A percentile compares a stretch with the other conserved stretches of the same genome.
phyloP scores from a whole-genome alignment of 2,113 vertebrate species.

The Scomber colias region DNA sequence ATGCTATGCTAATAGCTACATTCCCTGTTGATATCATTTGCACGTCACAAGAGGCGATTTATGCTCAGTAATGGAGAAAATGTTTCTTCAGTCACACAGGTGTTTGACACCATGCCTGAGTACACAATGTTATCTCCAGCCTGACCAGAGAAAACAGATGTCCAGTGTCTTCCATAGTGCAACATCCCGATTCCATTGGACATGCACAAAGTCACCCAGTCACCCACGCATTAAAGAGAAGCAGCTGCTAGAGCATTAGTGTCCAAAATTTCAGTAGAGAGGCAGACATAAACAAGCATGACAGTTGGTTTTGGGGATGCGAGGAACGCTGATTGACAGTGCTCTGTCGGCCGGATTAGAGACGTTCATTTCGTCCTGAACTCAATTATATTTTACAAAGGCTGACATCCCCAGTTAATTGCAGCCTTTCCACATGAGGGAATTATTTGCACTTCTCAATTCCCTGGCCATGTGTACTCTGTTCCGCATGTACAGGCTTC shows the following conservation, averaged over 20 bases:
- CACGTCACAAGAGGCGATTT: conserved; percentile 43
- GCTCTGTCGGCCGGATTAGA: conserved; percentile 85
- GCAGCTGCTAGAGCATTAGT: conserved; percentile 77
- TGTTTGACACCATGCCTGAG: conserved; percentile 66
- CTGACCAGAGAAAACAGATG: conserved; percentile 70
- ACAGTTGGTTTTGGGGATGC: conserved; percentile 79
- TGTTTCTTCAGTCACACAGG: conserved; percentile 59
- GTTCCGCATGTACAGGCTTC: conserved; percentile 81
- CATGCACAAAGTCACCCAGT: conserved; percentile 61
- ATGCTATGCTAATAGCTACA: conserved; percentile 60
- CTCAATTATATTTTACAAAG: conserved; percentile 90
- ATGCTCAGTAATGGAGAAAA: conserved; percentile 59
- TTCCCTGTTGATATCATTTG: conserved; percentile 42
- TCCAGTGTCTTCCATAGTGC: conserved; percentile 52
- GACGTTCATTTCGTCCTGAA: conserved; percentile 86
- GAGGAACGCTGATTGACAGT: conserved; percentile 83
- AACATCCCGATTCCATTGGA: conserved; percentile 49
- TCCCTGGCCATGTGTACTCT: conserved; percentile 84
- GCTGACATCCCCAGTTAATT: conserved; percentile 89
- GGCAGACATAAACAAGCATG: conserved; percentile 81
- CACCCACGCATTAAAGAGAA: conserved; percentile 73
- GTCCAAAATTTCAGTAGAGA: conserved; percentile 70
- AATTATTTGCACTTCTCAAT: conserved; percentile 88
- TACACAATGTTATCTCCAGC: conserved; percentile 61
- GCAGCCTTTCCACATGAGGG: conserved; percentile 87